phyloP scores from a whole-genome alignment of 2,888 invertebrate species.

The Dicyrtoma fusca region DNA sequence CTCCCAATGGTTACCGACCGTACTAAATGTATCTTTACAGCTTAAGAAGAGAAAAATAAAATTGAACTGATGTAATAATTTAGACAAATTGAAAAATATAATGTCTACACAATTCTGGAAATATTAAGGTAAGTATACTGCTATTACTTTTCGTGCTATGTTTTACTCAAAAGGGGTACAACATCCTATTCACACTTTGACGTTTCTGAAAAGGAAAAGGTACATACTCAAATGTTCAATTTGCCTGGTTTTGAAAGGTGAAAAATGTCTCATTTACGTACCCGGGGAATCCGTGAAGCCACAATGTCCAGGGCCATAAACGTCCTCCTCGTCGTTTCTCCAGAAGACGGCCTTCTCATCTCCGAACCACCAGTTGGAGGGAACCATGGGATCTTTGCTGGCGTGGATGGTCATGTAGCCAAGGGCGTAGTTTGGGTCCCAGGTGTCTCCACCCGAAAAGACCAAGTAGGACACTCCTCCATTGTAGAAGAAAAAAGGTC shows the following conservation, averaged over 20 bases:
- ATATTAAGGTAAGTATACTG: no score
- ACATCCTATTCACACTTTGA: no score
- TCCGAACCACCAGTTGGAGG: slow-evolving; percentile 27
- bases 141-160: no score
- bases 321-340: slow-evolving; percentile 37
- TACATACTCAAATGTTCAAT: no score
- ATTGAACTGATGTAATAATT: no score
- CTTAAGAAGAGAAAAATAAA: no score
- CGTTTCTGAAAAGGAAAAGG: no score
- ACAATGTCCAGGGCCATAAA: slow-evolving; percentile 43
- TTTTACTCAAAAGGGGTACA: no score
- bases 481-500: slow-evolving; percentile 23
- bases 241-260: background rate
- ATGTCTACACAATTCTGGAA: no score
- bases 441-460: slow-evolving; percentile 33
- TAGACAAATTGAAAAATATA: no score
- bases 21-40: no score
- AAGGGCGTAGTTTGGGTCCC: slow-evolving; percentile 27
- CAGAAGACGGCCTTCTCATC: slow-evolving; percentile 25
- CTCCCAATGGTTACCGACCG: no score
- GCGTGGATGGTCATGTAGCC: slow-evolving; percentile 33
- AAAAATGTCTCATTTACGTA: slow-evolving; percentile 10
- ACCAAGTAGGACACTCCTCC: slow-evolving; percentile 18
- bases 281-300: slow-evolving; percentile 44
- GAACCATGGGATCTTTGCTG: slow-evolving; percentile 28